These are phyloP conservation scores for Electrona antarctica DNA, from an alignment of 2,113 vertebrate genomes.

Conservation along the genomic window DNA sequence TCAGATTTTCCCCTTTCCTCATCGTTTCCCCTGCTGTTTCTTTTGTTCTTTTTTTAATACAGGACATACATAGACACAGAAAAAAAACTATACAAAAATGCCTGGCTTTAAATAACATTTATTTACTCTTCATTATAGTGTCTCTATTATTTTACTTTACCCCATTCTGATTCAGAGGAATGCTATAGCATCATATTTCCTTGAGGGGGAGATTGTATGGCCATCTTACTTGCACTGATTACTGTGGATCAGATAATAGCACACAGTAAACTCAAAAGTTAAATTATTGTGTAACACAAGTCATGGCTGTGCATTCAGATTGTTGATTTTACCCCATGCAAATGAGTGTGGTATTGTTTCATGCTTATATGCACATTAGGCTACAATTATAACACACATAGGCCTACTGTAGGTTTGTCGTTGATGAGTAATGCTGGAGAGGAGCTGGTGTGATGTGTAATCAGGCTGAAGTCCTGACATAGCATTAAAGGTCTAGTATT, in stretches of 20 bases:
- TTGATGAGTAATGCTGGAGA: conserved; percentile 16
- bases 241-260: not conserved
- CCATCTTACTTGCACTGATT: not conserved
- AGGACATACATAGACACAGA: too few species aligned
- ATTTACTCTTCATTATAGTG: not conserved
- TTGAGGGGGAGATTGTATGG: not conserved
- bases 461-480: conserved; percentile 55
- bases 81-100: too few species aligned
- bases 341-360: not conserved
- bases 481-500: conserved; percentile 43
- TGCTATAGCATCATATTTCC: not conserved
- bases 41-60: too few species aligned
- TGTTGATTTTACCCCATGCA: not conserved
- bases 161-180: not conserved
- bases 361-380: not conserved
- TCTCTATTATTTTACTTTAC: not conserved
- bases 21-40: too few species aligned
- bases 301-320: not conserved
- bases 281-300: not conserved
- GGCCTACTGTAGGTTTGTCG: not conserved
- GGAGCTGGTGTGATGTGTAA: conserved; percentile 30
- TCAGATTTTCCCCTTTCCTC: not conserved
- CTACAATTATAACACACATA: not conserved
- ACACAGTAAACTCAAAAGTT: not conserved
- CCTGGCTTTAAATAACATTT: not conserved